Evolutionary conservation across 2,888 invertebrate species (phyloP).

Genomic region (Xestia xanthographa): DNA sequence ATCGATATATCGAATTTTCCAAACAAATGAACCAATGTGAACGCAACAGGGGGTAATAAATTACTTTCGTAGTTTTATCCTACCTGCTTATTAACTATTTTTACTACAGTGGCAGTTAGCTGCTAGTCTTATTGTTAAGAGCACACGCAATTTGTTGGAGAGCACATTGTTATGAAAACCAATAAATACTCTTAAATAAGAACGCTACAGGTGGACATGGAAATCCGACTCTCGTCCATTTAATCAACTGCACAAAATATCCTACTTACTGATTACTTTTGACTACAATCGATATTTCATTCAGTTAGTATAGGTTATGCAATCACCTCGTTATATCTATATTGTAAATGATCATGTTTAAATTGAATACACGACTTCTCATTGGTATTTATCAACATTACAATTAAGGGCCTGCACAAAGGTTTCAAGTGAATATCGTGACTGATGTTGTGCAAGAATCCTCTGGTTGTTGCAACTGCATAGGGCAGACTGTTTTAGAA

Average conservation of each 20-base stretch:
- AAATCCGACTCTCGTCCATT: not conserved
- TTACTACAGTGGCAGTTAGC: not conserved
- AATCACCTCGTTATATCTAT: constrained; percentile 5
- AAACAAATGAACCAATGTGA: not conserved
- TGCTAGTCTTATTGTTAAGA: not conserved
- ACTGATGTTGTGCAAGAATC: constrained; percentile 57
- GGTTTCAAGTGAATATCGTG: constrained; percentile 60
- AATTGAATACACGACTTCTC: constrained; percentile 51
- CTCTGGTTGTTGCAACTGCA: constrained; percentile 39
- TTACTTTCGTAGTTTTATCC: not conserved
- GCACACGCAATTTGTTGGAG: too few relatives aligned
- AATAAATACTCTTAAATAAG: not conserved
- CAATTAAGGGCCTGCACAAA: constrained; percentile 48
- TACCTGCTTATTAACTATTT: not conserved
- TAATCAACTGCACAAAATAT: not conserved
- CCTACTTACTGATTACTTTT: not conserved
- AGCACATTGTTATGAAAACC: not conserved
- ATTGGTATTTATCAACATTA: constrained; percentile 48
- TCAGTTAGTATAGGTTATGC: not conserved
- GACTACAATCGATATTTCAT: not conserved
- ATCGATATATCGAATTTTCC: not conserved
- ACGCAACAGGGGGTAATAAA: not conserved
- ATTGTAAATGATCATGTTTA: constrained; percentile 28
- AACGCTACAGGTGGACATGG: not conserved
- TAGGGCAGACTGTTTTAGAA: constrained; percentile 31